Conservation (phyloP, 1,140 invertebrate genomes). For the Limonius californicus region DNA sequence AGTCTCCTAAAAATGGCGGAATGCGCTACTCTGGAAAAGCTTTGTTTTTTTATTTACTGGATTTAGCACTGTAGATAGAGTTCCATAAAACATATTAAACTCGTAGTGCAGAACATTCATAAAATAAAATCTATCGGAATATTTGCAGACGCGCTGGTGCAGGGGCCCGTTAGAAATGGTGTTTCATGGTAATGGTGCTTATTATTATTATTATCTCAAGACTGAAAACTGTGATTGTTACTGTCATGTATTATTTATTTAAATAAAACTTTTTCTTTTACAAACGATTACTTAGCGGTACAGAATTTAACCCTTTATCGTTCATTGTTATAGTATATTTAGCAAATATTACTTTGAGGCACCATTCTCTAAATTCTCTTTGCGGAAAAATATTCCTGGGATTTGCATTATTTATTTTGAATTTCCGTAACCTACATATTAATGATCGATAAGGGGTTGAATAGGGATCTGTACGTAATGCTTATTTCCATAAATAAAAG, state of each 20-base stretch:
- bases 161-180: slow-evolving; percentile 26
- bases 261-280: slow-evolving; percentile 1
- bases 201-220: background rate
- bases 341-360: slow-evolving; percentile 14
- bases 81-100: too few relatives aligned
- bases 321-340: background rate
- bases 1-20: too few relatives aligned
- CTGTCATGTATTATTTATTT: background rate
- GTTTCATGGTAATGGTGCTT: slow-evolving; percentile 22
- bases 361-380: slow-evolving; percentile 12
- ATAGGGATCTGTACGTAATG: too few relatives aligned
- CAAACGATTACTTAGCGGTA: background rate
- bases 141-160: slow-evolving; percentile 30
- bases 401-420: too few relatives aligned
- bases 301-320: slow-evolving; percentile 12
- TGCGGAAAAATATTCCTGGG: too few relatives aligned
- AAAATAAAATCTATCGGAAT: too few relatives aligned
- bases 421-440: too few relatives aligned
- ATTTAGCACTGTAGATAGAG: too few relatives aligned
- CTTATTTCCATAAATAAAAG: too few relatives aligned
- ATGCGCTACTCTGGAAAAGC: too few relatives aligned
- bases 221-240: background rate
- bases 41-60: too few relatives aligned
- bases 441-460: background rate
- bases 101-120: too few relatives aligned